Percentiles rank a stretch among this genome's conserved stretches.
Evolutionary conservation across 2,113 vertebrate species (phyloP).

Genomic region (Limnothrissa miodon): DNA sequence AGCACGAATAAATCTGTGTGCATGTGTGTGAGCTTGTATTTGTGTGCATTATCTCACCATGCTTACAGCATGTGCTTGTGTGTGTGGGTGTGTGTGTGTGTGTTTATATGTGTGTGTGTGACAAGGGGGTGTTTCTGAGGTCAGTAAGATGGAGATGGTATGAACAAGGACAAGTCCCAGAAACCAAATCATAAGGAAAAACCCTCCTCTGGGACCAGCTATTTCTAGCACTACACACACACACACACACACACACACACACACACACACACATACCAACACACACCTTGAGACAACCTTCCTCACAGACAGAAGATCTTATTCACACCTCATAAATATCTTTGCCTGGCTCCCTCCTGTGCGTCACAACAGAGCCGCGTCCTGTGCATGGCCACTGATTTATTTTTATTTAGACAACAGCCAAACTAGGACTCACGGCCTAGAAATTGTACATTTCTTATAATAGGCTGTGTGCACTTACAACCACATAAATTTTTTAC

Average conservation of each 20-base stretch:
- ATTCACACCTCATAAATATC: not conserved
- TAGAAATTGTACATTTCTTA: not conserved
- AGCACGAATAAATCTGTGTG: too few species aligned
- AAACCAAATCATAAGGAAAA: not conserved
- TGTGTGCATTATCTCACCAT: not conserved
- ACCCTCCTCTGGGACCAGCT: not conserved
- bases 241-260: not conserved
- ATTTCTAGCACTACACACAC: not conserved
- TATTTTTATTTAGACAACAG: not conserved
- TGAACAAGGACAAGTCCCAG: not conserved
- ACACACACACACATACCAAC: not conserved
- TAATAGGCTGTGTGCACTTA: not conserved
- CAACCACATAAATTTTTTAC: not conserved
- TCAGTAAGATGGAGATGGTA: not conserved
- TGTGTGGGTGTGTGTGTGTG: not conserved
- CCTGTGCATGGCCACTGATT: not conserved
- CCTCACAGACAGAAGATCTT: not conserved
- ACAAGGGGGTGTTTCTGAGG: not conserved
- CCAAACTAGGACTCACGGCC: not conserved
- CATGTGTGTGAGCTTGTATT: not conserved
- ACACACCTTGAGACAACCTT: not conserved
- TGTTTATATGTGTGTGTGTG: not conserved
- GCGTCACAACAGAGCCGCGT: not conserved
- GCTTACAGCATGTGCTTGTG: not conserved
- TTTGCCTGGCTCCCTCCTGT: not conserved